Percentiles rank a stretch among this genome's conserved stretches.
Conservation (phyloP, 2,888 invertebrate genomes). For the Heliconius ismenius region DNA sequence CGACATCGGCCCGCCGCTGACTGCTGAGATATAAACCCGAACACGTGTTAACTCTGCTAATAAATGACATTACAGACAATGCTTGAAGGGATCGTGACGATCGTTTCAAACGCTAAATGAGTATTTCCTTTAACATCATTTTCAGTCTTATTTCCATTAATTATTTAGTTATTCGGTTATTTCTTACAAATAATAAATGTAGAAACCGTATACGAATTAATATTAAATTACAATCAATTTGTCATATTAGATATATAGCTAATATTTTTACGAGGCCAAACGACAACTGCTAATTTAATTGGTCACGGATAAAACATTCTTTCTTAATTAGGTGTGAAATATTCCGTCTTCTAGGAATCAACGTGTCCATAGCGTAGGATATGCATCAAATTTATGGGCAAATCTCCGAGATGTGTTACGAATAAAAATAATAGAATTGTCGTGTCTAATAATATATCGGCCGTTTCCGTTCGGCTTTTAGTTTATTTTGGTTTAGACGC, state of each 20-base stretch:
- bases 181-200: not conserved
- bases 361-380: constrained; percentile 59
- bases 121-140: constrained; percentile 32
- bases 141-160: constrained; percentile 20
- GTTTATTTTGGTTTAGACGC: constrained; percentile 79
- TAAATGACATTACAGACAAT: constrained; percentile 50
- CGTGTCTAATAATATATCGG: constrained; percentile 79
- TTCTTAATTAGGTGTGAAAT: constrained; percentile 68
- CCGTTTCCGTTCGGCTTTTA: constrained; percentile 78
- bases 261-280: not conserved
- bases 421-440: constrained; percentile 83
- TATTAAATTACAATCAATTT: constrained; percentile 8
- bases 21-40: constrained; percentile 52
- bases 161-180: not conserved
- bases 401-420: constrained; percentile 79
- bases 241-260: not conserved
- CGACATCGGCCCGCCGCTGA: constrained; percentile 55
- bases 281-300: constrained; percentile 20
- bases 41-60: constrained; percentile 51
- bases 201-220: not conserved
- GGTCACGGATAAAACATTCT: constrained; percentile 30
- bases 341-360: constrained; percentile 66
- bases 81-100: constrained; percentile 36
- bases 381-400: constrained; percentile 72
- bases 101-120: constrained; percentile 34